These are phyloP conservation scores for Sanderia malayensis DNA, from an alignment of 30 jellyfish, hydroid and myxozoan genomes.

Conservation along the genomic window DNA sequence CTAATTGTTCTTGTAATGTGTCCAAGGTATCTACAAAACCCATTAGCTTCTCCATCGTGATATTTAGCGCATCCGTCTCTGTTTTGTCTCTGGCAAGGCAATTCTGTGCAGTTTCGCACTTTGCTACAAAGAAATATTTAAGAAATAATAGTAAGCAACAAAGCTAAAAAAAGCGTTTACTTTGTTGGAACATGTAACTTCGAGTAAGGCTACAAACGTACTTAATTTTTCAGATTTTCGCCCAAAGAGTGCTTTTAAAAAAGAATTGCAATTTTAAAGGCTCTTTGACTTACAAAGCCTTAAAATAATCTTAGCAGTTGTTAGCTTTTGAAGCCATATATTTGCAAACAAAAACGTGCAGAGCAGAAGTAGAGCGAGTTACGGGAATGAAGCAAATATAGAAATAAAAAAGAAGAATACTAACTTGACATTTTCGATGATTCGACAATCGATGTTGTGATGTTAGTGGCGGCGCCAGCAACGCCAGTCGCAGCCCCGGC, in stretches of 20 bases:
- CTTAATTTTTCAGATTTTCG: not conserved
- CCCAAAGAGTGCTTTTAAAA: not conserved
- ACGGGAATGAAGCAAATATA: not conserved
- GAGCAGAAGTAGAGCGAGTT: no score
- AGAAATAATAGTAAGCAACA: no score
- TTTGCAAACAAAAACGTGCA: no score
- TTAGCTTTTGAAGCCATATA: no score
- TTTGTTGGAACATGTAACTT: no score
- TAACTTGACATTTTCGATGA: slow-evolving; percentile 35
- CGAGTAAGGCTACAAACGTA: no score
- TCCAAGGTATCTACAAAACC: slow-evolving; percentile 4
- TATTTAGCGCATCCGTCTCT: slow-evolving; percentile 8
- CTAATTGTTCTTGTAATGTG: not conserved
- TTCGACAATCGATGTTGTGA: slow-evolving; percentile 33
- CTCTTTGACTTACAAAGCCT: no score
- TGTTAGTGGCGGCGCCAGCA: slow-evolving; percentile 44
- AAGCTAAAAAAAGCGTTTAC: no score
- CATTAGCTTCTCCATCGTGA: not conserved
- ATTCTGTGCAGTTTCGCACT: slow-evolving; percentile 19
- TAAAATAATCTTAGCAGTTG: no score
- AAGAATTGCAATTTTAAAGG: no score
- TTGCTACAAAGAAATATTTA: not conserved
- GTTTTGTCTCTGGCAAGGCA: slow-evolving; percentile 16
- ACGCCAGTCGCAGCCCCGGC: slow-evolving; percentile 48
- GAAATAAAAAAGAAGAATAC: not conserved